phyloP scores from a whole-genome alignment of 2,113 vertebrate species.

The Piaya cayana region DNA sequence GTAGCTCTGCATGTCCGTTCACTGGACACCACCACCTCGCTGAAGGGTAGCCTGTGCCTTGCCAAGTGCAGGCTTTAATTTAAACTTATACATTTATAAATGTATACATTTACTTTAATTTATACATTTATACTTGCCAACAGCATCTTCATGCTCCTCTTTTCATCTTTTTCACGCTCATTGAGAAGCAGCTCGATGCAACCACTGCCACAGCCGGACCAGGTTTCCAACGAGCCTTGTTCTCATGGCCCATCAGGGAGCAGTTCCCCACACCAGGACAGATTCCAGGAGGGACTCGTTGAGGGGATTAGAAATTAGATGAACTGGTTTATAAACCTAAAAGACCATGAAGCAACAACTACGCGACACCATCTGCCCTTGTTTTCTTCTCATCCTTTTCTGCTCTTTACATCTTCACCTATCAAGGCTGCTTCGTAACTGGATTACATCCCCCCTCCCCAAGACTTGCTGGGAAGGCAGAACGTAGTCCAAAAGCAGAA shows the following conservation, averaged over 20 bases:
- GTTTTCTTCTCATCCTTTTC: neutral
- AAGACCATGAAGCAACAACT: neutral
- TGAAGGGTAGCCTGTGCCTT: neutral
- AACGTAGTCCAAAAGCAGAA: neutral
- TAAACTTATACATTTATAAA: no score
- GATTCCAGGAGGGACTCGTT: neutral
- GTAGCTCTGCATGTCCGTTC: rapidly evolving
- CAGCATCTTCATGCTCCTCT: neutral
- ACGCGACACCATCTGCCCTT: neutral
- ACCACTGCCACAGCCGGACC: neutral
- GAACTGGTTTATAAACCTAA: neutral
- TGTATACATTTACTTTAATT: no score
- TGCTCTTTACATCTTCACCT: neutral
- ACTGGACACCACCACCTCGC: neutral
- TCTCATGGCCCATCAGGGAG: neutral
- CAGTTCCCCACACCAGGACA: neutral
- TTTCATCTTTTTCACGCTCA: neutral
- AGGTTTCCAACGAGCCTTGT: neutral
- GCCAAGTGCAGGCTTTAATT: neutral
- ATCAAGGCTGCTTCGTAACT: neutral
- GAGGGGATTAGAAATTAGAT: neutral
- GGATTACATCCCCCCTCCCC: neutral
- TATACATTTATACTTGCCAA: neutral
- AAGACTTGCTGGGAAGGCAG: neutral
- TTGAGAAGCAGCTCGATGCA: neutral